These are phyloP conservation scores for Tachystola acroxantha DNA, from an alignment of 2,888 invertebrate genomes.

Conservation along the genomic window DNA sequence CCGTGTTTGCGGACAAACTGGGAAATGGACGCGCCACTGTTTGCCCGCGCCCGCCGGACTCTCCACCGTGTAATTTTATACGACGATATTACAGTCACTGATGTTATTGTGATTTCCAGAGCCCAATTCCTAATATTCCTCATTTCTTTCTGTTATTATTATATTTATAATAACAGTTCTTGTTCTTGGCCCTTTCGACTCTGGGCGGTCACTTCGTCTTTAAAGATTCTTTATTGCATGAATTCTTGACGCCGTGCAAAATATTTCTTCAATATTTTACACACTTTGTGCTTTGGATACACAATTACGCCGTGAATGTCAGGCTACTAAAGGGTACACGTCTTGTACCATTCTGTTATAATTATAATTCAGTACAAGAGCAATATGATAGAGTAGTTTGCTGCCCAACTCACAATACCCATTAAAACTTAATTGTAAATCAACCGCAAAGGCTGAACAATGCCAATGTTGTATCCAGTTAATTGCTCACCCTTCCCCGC, in stretches of 20 bases:
- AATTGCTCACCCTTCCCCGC: conserved; percentile 68
- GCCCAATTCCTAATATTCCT: background rate
- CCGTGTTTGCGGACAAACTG: conserved; percentile 69
- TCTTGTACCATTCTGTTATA: too few species aligned
- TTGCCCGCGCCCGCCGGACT: conserved; percentile 49
- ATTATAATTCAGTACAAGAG: too few species aligned
- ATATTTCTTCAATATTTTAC: too few species aligned
- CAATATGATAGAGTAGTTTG: background rate
- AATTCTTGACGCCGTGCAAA: too few species aligned
- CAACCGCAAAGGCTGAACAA: conserved; percentile 62
- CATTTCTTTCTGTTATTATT: conserved; percentile 1
- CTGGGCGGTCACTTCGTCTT: too few species aligned
- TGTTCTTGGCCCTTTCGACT: too few species aligned
- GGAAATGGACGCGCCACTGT: conserved; percentile 58
- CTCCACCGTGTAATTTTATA: conserved; percentile 53
- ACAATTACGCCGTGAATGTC: too few species aligned
- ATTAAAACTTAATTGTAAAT: conserved; percentile 43
- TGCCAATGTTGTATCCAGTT: conserved; percentile 55
- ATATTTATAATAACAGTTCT: too few species aligned
- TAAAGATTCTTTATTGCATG: too few species aligned
- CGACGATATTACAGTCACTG: conserved; percentile 28
- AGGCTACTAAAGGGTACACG: too few species aligned
- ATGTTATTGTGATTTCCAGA: background rate
- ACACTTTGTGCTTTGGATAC: too few species aligned
- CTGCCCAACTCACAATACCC: conserved; percentile 15